Evolutionary conservation across 2,888 invertebrate genomes (phyloP).

Genomic region (Drosophila nr. medialis): DNA sequence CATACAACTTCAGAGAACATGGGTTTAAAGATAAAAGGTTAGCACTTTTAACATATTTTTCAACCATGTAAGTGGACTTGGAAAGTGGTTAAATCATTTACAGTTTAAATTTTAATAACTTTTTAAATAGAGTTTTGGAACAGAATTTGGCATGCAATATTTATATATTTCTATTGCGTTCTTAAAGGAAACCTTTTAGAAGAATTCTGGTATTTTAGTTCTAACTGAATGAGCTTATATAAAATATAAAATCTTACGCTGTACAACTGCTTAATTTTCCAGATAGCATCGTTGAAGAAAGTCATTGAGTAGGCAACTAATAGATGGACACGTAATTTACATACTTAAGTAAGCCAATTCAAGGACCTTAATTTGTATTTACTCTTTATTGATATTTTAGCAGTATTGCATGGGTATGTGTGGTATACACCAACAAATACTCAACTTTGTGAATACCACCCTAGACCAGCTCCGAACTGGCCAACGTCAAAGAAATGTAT

Average conservation of each 20-base stretch:
- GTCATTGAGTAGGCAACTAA: background rate
- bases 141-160: background rate
- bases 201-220: background rate
- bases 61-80: no score
- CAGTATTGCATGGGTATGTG: background rate
- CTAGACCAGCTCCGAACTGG: conserved; percentile 41
- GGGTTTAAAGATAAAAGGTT: no score
- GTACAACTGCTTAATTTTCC: background rate
- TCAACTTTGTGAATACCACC: conserved; percentile 10
- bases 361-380: conserved; percentile 7
- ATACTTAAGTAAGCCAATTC: conserved; percentile 9
- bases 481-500: conserved; percentile 63
- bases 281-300: background rate
- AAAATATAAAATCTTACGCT: background rate
- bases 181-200: background rate
- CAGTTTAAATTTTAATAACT: background rate
- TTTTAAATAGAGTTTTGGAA: background rate
- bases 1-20: no score
- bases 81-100: background rate
- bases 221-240: background rate
- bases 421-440: background rate
- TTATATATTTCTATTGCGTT: background rate
- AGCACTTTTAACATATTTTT: background rate
- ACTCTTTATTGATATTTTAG: conserved; percentile 8
- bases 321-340: conserved; percentile 3